Evolutionary conservation across 2,888 invertebrate genomes (phyloP).

Genomic region (Ectemnius continuus): DNA sequence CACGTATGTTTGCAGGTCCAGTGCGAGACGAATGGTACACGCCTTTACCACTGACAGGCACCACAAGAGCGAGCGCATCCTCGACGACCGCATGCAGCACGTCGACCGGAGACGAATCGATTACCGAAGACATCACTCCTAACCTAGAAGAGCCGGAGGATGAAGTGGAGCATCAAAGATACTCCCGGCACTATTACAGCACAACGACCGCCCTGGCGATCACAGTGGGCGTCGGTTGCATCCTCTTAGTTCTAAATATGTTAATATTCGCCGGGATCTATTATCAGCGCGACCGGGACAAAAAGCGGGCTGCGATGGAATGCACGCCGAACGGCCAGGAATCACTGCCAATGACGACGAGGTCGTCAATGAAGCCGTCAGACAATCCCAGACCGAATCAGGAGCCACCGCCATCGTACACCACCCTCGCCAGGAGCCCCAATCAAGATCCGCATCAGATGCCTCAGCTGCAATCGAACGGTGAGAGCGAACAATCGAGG

Average conservation of each 20-base stretch:
- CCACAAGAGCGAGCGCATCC: slow-evolving; percentile 67
- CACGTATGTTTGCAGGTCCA: slow-evolving; percentile 61
- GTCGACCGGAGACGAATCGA: slow-evolving; percentile 64
- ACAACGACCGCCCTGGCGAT: slow-evolving; percentile 89
- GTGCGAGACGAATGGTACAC: slow-evolving; percentile 76
- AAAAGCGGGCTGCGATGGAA: slow-evolving; percentile 71
- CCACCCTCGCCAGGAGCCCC: slow-evolving; percentile 77
- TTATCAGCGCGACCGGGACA: slow-evolving; percentile 84
- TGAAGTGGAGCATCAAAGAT: slow-evolving; percentile 79
- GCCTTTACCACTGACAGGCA: slow-evolving; percentile 72
- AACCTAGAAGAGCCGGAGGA: slow-evolving; percentile 77
- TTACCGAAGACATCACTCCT: slow-evolving; percentile 68
- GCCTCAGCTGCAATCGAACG: slow-evolving; percentile 43
- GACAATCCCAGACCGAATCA: slow-evolving; percentile 71
- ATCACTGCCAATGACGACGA: slow-evolving; percentile 75
- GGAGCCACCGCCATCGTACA: slow-evolving; percentile 80
- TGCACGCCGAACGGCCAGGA: slow-evolving; percentile 73
- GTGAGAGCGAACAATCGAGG: slow-evolving; percentile 35
- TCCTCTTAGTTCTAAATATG: slow-evolving; percentile 85
- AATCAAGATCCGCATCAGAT: slow-evolving; percentile 50
- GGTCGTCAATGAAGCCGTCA: slow-evolving; percentile 74
- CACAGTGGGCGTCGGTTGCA: slow-evolving; percentile 87
- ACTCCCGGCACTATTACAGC: slow-evolving; percentile 82
- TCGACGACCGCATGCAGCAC: slow-evolving; percentile 72
- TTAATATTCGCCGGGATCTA: slow-evolving; percentile 89